Evolutionary conservation across 1,140 invertebrate genomes (phyloP), one percentile per base, ranked within the genome.

Genomic region (Drosophila sechellia): DNA sequence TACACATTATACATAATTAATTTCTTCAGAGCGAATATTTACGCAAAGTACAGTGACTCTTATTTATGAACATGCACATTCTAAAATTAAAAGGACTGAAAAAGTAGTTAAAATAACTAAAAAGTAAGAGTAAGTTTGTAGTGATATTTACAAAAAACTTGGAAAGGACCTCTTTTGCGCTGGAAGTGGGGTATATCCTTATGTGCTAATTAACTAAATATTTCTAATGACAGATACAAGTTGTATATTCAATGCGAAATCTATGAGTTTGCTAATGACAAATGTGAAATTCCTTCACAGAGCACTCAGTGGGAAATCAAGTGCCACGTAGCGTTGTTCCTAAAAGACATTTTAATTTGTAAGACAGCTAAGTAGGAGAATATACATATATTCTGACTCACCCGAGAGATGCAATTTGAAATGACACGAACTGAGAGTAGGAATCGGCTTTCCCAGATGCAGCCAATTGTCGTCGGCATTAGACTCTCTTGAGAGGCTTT

Each of bases 391-490:
- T n/a, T 17, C 39, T 35, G 27, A 60, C 39, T 60, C 60, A 45
- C 15, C 20, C 11, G 6, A 43, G 11, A 31, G n/a, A 42, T 31
- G 25, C 37, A 42, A 60, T 63, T 35, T 34, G 25, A 22, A 12
- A 25, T 35, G 57, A 12, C 54, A 5, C n/a, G 11, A 65, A 27
- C 25, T 20, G 17, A 10, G 42, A 45, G 17, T 10, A n/a, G 12
- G 37, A 64, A 64, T 37, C 40, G 12, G 53, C 13, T 25, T 35
- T 31, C 61, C n/a, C 27, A 35, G 46, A 39, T 55, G 66, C 63
- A 39, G 40, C 63, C 66, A 55, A 54, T 69, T 66, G 58, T 66
- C 45, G 43, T 40, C n/a, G 39, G 6, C 58, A 43, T 43, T 34
- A 58, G 49, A 55, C 46, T 40, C 46, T 40, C 17, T 39, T 40